Base-by-base conservation (phyloP, 1,140 invertebrate species). In the Zaprionus nigranus region DNA sequence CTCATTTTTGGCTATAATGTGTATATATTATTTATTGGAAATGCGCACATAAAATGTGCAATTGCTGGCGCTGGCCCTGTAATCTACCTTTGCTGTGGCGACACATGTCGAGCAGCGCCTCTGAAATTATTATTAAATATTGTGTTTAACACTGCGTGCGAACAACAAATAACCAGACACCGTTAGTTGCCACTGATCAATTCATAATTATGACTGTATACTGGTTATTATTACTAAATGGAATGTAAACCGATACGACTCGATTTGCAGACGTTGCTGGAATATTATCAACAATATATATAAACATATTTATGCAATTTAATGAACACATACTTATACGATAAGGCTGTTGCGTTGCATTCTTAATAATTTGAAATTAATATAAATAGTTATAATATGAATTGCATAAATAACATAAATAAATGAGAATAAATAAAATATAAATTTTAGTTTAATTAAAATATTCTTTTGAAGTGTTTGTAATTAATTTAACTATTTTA, bases 41-140 rank as follows among this genome's bases (percentile, higher is more conserved):
- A 72, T 80, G 80, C 78, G 61, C 77, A 79, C 81, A 78, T 86
- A 88, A 86, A 86, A 86, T 83, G 77, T 75, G 73, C 61, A 81
- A 80, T 69, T 57, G 81, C 24, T 13, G 46, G 17, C 46, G 6
- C 17, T 2, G 7, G 15, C 11, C 17, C 15, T 28, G 30, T 77
- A 80, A 73, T 77, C 67, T 80, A 79, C 77, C 64, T 68, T 65
- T 68, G 69, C 51, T 60, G 72, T 69, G 83, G 76, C 66, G 81
- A 73, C 77, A 84, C 79, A 77, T 84, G 81, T 73, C 61, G 28
- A 36, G 38, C 66, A 67, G 30, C 59, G 20, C 34, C n/a, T 12
- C 53, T 53, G 57, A 51, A 51, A 36, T 54, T 17, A 63, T 65
- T 72, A 66, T 73, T 51, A 73, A 73, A 63, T 75, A 75, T 63